A percentile compares a stretch with the other conserved stretches of the same genome.
Evolutionary conservation across 37 sponge, comb jelly and placozoan species (phyloP).

Genomic region (Ephydatia muelleri): DNA sequence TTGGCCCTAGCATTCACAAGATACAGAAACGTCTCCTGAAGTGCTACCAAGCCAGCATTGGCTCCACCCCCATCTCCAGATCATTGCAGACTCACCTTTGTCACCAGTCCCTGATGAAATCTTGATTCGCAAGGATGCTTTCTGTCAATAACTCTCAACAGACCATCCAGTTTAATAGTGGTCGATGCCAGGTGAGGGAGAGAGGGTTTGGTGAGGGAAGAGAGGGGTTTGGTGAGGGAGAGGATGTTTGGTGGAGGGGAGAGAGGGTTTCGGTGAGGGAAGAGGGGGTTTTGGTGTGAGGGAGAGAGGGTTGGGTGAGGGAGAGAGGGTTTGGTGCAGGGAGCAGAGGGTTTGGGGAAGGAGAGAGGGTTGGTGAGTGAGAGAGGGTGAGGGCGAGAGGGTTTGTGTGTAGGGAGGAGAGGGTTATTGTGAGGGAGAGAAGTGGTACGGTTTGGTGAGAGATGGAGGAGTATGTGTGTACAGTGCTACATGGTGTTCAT

Average conservation of each 20-base stretch:
- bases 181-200: conserved; percentile 55
- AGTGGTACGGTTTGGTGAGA: too few species aligned
- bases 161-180: conserved; percentile 57
- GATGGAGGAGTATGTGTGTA: too few species aligned
- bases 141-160: conserved; percentile 7
- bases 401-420: too few species aligned
- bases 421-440: too few species aligned
- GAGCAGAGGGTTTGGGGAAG: too few species aligned
- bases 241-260: neutral
- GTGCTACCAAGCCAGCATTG: neutral
- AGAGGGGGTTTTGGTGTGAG: too few species aligned
- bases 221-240: neutral
- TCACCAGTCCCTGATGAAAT: conserved; percentile 18
- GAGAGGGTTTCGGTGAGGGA: neutral
- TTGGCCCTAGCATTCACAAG: conserved; percentile 47
- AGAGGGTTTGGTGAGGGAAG: neutral
- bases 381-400: too few species aligned
- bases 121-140: conserved; percentile 26
- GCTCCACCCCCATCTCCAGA: conserved; percentile 58
- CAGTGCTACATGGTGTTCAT: too few species aligned
- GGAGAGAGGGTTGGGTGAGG: too few species aligned
- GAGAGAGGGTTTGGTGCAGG: too few species aligned
- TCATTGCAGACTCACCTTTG: conserved; percentile 37
- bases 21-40: conserved; percentile 58
- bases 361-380: too few species aligned